A percentile compares a stretch with the other conserved stretches of the same genome.
phyloP scores from a whole-genome alignment of 1,140 invertebrate species.

The Sycophaga agraensis region DNA sequence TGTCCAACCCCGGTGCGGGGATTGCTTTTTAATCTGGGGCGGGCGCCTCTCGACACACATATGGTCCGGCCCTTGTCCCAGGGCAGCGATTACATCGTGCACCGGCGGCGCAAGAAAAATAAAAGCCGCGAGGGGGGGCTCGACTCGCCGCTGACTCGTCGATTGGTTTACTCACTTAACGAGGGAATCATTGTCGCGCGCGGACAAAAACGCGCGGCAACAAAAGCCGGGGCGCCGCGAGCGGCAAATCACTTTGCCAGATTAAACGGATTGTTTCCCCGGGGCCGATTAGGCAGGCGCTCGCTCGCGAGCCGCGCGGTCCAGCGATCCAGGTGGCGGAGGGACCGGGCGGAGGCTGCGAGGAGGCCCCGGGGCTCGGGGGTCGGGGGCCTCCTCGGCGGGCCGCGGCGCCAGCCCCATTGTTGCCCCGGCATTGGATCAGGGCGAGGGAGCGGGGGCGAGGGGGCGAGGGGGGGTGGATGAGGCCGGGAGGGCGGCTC shows the following conservation, averaged over 20 bases:
- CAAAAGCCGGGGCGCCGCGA: neutral
- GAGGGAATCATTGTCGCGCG: constrained; percentile 7
- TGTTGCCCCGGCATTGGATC: constrained; percentile 22
- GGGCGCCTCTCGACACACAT: too few relatives aligned
- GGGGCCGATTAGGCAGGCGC: too few relatives aligned
- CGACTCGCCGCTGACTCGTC: constrained; percentile 34
- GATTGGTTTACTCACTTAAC: constrained; percentile 35
- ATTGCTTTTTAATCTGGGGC: too few relatives aligned
- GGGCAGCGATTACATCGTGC: too few relatives aligned
- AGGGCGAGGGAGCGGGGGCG: constrained; percentile 5
- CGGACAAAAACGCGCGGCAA: too few relatives aligned
- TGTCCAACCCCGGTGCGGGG: too few relatives aligned
- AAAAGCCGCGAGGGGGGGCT: too few relatives aligned
- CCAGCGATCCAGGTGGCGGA: neutral
- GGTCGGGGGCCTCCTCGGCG: neutral
- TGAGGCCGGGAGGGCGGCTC: constrained; percentile 37
- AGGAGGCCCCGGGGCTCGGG: too few relatives aligned
- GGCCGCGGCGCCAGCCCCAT: neutral
- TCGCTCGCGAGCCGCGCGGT: too few relatives aligned
- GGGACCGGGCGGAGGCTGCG: neutral
- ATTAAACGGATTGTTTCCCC: constrained; percentile 21
- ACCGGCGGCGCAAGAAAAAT: too few relatives aligned
- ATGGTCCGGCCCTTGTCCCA: too few relatives aligned
- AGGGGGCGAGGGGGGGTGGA: constrained; percentile 29
- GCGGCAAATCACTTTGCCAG: constrained; percentile 22